Conservation (phyloP, 2,888 invertebrate species). For the Endomychus coccineus region DNA sequence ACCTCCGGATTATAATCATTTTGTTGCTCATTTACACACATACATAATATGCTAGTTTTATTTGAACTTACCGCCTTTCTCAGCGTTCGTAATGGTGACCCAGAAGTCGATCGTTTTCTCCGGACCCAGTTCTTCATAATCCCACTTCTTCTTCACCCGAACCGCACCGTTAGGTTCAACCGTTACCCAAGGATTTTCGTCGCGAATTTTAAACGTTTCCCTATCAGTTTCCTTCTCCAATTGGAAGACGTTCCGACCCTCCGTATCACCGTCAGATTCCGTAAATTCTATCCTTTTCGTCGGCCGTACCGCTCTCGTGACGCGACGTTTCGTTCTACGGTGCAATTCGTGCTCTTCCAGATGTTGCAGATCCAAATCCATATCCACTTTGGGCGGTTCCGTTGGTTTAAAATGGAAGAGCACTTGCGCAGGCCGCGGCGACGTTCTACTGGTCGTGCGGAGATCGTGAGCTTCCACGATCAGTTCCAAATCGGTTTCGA, state of each 20-base stretch:
- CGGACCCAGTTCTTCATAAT: constrained; percentile 88
- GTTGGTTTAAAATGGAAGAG: constrained; percentile 63
- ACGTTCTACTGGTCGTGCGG: constrained; percentile 63
- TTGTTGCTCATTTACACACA: too few species aligned
- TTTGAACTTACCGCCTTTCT: constrained; percentile 69
- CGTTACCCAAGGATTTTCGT: constrained; percentile 90
- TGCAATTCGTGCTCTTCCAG: constrained; percentile 49
- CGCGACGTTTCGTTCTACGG: constrained; percentile 68
- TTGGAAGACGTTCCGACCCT: constrained; percentile 81
- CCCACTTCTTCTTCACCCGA: constrained; percentile 93
- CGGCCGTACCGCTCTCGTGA: constrained; percentile 87
- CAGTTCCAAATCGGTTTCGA: constrained; percentile 53
- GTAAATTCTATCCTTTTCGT: constrained; percentile 88
- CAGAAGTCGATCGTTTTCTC: constrained; percentile 95
- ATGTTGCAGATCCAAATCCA: constrained; percentile 49
- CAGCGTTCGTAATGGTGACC: constrained; percentile 88
- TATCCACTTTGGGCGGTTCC: constrained; percentile 48
- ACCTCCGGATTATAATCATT: too few species aligned
- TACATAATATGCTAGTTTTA: too few species aligned
- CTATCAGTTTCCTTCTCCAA: constrained; percentile 87
- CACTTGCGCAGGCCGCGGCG: constrained; percentile 65
- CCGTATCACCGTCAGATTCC: constrained; percentile 82
- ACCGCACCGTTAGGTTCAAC: constrained; percentile 88
- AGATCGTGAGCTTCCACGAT: constrained; percentile 79
- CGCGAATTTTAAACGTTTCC: constrained; percentile 88